Percentiles rank a stretch among this genome's conserved stretches.
These are phyloP conservation scores for Drosophila novamexicana DNA, from an alignment of 1,140 invertebrate species.

Conservation along the genomic window DNA sequence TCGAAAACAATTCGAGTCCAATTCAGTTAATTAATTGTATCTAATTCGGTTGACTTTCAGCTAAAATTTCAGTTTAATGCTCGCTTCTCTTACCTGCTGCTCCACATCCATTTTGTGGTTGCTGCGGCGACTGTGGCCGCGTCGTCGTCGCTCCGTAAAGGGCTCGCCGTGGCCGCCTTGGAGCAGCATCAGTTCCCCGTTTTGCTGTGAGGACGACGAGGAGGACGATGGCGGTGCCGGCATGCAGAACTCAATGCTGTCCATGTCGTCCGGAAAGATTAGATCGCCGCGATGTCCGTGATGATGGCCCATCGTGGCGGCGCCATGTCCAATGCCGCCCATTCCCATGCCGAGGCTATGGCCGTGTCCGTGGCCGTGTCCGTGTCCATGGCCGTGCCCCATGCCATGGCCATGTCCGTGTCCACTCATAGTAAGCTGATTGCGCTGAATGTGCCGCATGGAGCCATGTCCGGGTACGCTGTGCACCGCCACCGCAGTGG, in stretches of 20 bases:
- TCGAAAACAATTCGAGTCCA: too few relatives aligned
- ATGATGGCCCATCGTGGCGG: constrained; percentile 70
- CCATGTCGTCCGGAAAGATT: constrained; percentile 79
- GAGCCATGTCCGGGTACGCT: constrained; percentile 55
- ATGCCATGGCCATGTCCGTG: constrained; percentile 26
- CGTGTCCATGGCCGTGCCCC: constrained; percentile 36
- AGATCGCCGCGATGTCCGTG: constrained; percentile 64
- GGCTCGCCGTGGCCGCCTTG: constrained; percentile 67
- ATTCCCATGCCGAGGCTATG: constrained; percentile 19
- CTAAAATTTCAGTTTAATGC: not conserved
- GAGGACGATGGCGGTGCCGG: constrained; percentile 62
- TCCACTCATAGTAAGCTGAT: constrained; percentile 56
- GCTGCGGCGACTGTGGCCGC: constrained; percentile 76
- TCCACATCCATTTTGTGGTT: constrained; percentile 83
- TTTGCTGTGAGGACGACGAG: constrained; percentile 59
- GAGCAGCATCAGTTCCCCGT: constrained; percentile 69
- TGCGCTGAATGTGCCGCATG: constrained; percentile 59
- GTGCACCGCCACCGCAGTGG: constrained; percentile 65
- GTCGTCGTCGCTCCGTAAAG: constrained; percentile 73
- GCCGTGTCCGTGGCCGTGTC: constrained; percentile 25
- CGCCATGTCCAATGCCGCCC: constrained; percentile 35
- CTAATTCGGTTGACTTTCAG: too few relatives aligned
- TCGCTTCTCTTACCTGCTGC: constrained; percentile 63
- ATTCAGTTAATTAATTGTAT: too few relatives aligned
- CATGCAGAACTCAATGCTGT: constrained; percentile 83